Evolutionary conservation across 2,797 vertebrate species (phyloP), one percentile per base, ranked within the genome.

Genomic region (Lophius americanus): DNA sequence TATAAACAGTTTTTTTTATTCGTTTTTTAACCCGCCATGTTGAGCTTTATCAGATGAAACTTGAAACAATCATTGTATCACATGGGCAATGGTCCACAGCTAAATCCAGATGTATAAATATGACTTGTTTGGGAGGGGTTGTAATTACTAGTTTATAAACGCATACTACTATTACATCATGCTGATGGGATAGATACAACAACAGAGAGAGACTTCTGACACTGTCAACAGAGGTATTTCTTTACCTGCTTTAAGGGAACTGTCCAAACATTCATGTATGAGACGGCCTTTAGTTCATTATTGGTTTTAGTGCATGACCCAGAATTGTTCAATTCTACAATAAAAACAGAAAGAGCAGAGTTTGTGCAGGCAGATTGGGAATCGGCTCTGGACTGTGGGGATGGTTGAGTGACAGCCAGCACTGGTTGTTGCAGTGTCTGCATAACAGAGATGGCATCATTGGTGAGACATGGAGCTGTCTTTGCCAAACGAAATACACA

Each of bases 361-460:
- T 69, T 71, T 76, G 42, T 68, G 51, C 44, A 49, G 13, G 48
- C 57, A 6, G 60, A 52, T 54, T 49, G 7, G 14, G 33, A 51
- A 47, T 69, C 75, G 73, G 50, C 58, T 71, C 77, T 66, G 64
- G 71, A 61, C 42, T 2, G 3, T 11, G 38, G 48, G 4, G n/a
- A 67, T 0, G 49, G 14, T 36, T 52, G 48, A 73, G 37, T 73
- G 70, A 79, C 79, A 42, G 76, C 55, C 75, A 77, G 73, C 55
- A 23, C 32, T 9, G 8, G 37, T 65, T 23, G 43, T 67, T 52
- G 50, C 70, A 33, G 52, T 3, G 53, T 75, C 60, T 72, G 70
- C 48, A 69, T 70, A 72, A 42, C 82, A 77, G 81, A 59, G 82
- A 84, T 90, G 87, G 91, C 81, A 73, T 91, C 82, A 88, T 63